Base-by-base conservation (phyloP, 2,797 vertebrate species). In the Buphagus erythrorhynchus region DNA sequence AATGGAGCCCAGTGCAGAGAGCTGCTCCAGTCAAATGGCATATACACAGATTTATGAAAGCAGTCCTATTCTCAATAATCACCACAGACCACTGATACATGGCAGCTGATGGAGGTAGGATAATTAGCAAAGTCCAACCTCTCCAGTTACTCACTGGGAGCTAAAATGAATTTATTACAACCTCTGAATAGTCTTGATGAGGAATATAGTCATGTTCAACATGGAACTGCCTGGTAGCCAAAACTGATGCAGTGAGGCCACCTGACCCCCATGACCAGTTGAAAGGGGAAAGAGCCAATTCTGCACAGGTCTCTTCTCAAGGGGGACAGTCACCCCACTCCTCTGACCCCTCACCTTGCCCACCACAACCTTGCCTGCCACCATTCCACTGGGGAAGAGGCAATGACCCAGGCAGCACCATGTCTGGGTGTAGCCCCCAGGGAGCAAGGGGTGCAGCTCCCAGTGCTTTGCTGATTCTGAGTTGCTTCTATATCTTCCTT, bases 201-300 rank as follows among this genome's bases (percentile, higher is more conserved):
- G 33, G n/a, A 74, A 46, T 17, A 19, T 9, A 28, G 14, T 72
- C 4, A 2, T 17, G 26, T 46, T 61, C 19, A 68, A 61, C 26
- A 58, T 13, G 28, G 15, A 78, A n/a, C 38, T 59, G 22, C 45
- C 75, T 54, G 16, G 22, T 75, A 31, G 42, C 36, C 65, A 54
- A 63, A 42, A 19, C 1, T 12, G 31, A 40, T 38, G 18, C 24
- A 54, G 4, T 1, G 0, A 40, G 48, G 55, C 12, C 19, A 65
- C 45, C 11, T 0, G 0, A 10, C 3, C 4, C 5, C 8, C 18
- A 14, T 0, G 1, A 54, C 11, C 8, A 40, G 16, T 1, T 29
- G 36, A 43, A 49, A 89, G 11, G 9, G 12, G 11, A 69, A 84
- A 42, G 19, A 76, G 11, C 5, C 2, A 5, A 33, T 72, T 29